phyloP scores from a whole-genome alignment of 2,888 invertebrate genomes.

The Xestia sexstrigata region DNA sequence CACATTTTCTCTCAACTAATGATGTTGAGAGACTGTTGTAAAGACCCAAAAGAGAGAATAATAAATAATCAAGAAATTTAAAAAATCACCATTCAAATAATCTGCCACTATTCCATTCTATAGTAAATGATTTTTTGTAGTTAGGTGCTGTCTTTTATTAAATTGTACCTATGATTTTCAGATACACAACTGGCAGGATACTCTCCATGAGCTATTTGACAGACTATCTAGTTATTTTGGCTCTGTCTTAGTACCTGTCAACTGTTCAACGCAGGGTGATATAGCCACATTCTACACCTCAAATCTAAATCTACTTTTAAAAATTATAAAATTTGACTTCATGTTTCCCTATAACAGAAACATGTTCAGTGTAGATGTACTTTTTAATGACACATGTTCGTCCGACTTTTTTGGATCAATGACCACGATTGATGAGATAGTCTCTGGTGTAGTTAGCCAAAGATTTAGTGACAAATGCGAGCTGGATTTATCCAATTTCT shows the following conservation, averaged over 20 bases:
- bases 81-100: neutral
- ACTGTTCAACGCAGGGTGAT: slow-evolving; percentile 72
- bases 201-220: slow-evolving; percentile 76
- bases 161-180: slow-evolving; percentile 68
- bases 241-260: slow-evolving; percentile 77
- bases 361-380: slow-evolving; percentile 82
- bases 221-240: slow-evolving; percentile 76
- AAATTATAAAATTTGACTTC: slow-evolving; percentile 82
- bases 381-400: slow-evolving; percentile 83
- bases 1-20: neutral
- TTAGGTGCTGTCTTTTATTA: neutral
- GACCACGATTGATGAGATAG: slow-evolving; percentile 79
- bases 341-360: slow-evolving; percentile 81
- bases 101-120: too few species aligned
- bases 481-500: slow-evolving; percentile 83
- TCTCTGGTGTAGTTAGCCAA: slow-evolving; percentile 76
- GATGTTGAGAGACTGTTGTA: too few species aligned
- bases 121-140: neutral
- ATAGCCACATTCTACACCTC: slow-evolving; percentile 82
- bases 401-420: slow-evolving; percentile 77
- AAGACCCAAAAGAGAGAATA: neutral
- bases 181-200: slow-evolving; percentile 83
- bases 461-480: slow-evolving; percentile 79
- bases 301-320: slow-evolving; percentile 77
- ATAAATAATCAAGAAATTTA: neutral